Base-by-base conservation (phyloP, 2,888 invertebrate genomes). In the Scaeva pyrastri region DNA sequence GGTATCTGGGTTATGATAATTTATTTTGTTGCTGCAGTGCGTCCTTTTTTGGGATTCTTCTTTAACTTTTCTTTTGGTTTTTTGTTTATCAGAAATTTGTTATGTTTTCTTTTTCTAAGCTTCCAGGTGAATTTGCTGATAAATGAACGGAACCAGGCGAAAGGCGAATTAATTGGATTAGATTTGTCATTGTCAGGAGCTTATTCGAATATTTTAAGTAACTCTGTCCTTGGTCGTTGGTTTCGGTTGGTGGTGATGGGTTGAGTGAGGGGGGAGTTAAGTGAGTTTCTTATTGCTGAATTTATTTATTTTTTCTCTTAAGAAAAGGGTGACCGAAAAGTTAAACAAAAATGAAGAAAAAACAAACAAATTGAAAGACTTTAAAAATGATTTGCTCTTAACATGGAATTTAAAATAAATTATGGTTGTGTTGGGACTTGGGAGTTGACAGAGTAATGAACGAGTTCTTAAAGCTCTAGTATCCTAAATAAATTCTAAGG, bases 11-110 rank as follows among this genome's bases (percentile, higher is more conserved):
- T 86, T 86, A 82, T 86, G 86, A 86, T 76, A 70, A 86, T 86
- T 86, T 86, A 82, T 86, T 82, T 78, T 77, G 62, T 73, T 82
- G 66, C 73, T 86, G 82, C 76, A 82, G 50, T 86, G 81, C 73
- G 82, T 82, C 77, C 60, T 73, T 76, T 58, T 73, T 82, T 56
- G 36, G 52, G 14, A 31, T 41, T 41, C 39, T 70, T 52, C 39
- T 55, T 39, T 23, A 16, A 1, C n/a, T 60, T 68, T 45, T 64
- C 64, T 21, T 50, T 64, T 21, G 66, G 31, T 5, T 31, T 52
- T 14, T 73, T 73, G 58, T 72, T 85, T 62, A 58, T 75, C 52
- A 70, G 64, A 64, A 31, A 41, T 10, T 31, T 31, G 31, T 31
- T 31, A 7, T 31, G 6, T 31, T 31, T 31, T 31, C 5, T 31